Conservation (phyloP, 2,113 vertebrate genomes). For the Agapornis roseicollis region DNA sequence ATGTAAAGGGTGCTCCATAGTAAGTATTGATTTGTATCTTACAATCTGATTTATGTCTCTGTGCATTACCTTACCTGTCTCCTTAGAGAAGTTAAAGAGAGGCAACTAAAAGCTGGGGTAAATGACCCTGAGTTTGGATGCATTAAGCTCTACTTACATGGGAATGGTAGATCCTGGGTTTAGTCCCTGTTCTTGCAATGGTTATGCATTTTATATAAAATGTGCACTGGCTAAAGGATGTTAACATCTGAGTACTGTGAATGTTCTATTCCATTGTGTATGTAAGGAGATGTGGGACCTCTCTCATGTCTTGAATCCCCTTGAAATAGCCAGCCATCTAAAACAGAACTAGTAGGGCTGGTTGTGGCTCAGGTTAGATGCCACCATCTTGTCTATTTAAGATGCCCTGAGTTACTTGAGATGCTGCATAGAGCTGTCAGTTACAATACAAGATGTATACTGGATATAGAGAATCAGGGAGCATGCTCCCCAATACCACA, state of each 20-base stretch:
- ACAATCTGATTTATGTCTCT: conserved; percentile 46
- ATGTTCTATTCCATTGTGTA: background rate
- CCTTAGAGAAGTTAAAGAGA: conserved; percentile 37
- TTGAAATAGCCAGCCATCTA: background rate
- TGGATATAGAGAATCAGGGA: background rate
- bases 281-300: background rate
- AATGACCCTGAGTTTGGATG: background rate
- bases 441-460: background rate
- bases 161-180: background rate
- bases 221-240: background rate
- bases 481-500: background rate
- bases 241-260: background rate
- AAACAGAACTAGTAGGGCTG: background rate
- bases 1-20: conserved; percentile 26
- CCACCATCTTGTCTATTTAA: background rate
- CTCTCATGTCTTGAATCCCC: background rate
- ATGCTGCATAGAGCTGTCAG: background rate
- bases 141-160: conserved; percentile 33
- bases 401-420: background rate
- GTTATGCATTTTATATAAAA: conserved; percentile 20
- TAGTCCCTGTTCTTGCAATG: background rate
- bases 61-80: conserved; percentile 49
- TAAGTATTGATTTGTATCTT: conserved; percentile 61
- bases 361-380: background rate
- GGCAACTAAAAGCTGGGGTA: conserved; percentile 27